These are phyloP conservation scores for Epizoanthus scotinus DNA, from an alignment of 92 coral and sea anemone species.

Conservation along the genomic window DNA sequence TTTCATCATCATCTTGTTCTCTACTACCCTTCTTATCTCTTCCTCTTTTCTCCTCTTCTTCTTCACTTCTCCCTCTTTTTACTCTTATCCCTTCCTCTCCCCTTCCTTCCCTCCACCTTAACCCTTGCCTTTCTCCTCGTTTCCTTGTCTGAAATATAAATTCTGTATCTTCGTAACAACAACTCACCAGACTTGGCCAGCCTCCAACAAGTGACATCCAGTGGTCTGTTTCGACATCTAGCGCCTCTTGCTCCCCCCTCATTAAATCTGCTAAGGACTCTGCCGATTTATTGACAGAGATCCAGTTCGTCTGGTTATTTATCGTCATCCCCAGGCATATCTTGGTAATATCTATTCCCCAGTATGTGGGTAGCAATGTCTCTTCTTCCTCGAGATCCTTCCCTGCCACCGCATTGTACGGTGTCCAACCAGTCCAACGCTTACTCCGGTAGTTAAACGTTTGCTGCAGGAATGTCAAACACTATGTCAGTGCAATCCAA, in stretches of 20 bases:
- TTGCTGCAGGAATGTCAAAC: conserved; percentile 2
- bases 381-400: not conserved
- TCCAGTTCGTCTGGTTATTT: conserved; percentile 24
- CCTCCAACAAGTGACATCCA: conserved; percentile 21
- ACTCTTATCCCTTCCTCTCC: no score
- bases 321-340: conserved; percentile 12
- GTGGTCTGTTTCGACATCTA: not conserved
- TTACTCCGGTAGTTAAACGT: not conserved
- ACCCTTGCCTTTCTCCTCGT: no score
- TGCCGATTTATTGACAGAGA: conserved; percentile 6
- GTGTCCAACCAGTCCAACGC: conserved; percentile 7
- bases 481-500: not conserved
- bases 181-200: not conserved
- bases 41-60: no score
- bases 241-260: not conserved
- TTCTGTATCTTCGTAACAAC: no score
- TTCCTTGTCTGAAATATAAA: no score
- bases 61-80: no score
- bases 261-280: not conserved
- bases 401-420: conserved; percentile 13
- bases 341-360: conserved; percentile 2
- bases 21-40: no score
- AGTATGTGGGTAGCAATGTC: not conserved
- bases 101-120: no score
- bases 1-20: no score